These are phyloP conservation scores for Harpalus rufipes DNA, from an alignment of 2,888 invertebrate genomes.

Conservation along the genomic window DNA sequence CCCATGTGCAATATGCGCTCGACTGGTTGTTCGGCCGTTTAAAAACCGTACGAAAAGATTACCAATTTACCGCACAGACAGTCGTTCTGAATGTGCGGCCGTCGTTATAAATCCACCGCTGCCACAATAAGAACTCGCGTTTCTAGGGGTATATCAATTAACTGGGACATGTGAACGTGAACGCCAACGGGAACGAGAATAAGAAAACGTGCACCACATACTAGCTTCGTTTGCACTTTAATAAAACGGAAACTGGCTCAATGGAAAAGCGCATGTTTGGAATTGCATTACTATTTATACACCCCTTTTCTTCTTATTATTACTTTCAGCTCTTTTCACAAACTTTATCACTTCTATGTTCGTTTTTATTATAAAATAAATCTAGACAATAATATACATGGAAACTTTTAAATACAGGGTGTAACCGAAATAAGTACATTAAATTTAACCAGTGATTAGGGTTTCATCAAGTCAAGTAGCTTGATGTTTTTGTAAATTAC, in stretches of 20 bases:
- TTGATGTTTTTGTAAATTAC: no score
- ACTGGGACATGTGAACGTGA: constrained; percentile 53
- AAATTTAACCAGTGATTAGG: no score
- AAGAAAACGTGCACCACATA: constrained; percentile 1
- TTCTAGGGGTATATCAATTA: constrained; percentile 62
- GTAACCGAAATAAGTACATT: no score
- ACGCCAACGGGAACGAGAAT: no score
- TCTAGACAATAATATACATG: neutral
- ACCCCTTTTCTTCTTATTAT: neutral
- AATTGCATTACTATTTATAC: constrained; percentile 60
- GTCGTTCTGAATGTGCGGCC: constrained; percentile 72
- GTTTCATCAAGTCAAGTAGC: no score
- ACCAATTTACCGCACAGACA: constrained; percentile 76
- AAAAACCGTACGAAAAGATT: constrained; percentile 70
- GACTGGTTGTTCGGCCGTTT: constrained; percentile 64
- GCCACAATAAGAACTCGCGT: constrained; percentile 60
- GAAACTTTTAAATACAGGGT: no score
- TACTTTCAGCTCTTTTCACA: constrained; percentile 8
- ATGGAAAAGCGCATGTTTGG: constrained; percentile 59
- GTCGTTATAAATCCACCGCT: constrained; percentile 74
- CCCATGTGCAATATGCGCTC: constrained; percentile 73
- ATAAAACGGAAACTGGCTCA: constrained; percentile 42
- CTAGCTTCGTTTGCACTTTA: constrained; percentile 1
- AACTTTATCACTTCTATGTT: constrained; percentile 10
- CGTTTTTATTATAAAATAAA: neutral